Conservation (phyloP, 2,113 vertebrate species). For the Gorsachius goisagi region DNA sequence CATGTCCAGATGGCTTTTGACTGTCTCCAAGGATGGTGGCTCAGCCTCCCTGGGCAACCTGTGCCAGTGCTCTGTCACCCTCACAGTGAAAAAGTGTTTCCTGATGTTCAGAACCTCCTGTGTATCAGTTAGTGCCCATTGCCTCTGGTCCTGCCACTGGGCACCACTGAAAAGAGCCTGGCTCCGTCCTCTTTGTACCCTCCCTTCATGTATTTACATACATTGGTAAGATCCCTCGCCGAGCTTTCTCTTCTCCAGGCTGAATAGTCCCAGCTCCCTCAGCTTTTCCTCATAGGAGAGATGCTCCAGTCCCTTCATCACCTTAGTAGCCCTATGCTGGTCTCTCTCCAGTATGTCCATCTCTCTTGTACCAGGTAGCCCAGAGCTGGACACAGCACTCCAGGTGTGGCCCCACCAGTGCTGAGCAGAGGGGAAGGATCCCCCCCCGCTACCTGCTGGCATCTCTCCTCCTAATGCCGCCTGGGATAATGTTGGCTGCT, state of each 20-base stretch:
- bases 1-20: neutral
- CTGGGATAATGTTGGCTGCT: rapidly evolving
- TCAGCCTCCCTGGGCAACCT: neutral
- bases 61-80: neutral
- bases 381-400: neutral
- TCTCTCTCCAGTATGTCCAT: neutral
- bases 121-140: neutral
- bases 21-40: neutral
- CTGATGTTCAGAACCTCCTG: neutral
- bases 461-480: neutral
- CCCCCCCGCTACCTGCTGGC: too few relatives aligned
- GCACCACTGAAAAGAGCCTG: neutral
- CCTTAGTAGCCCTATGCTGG: neutral
- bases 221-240: neutral
- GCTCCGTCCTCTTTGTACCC: neutral
- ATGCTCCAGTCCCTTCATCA: neutral
- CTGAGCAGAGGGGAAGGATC: neutral
- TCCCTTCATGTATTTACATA: neutral
- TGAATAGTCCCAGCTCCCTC: neutral
- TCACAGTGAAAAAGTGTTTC: neutral
- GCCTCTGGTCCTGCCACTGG: neutral
- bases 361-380: neutral
- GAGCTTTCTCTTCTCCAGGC: neutral
- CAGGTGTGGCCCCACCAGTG: neutral
- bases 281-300: neutral